phyloP scores from a whole-genome alignment of 2,888 invertebrate genomes.

The Clostera curtula region DNA sequence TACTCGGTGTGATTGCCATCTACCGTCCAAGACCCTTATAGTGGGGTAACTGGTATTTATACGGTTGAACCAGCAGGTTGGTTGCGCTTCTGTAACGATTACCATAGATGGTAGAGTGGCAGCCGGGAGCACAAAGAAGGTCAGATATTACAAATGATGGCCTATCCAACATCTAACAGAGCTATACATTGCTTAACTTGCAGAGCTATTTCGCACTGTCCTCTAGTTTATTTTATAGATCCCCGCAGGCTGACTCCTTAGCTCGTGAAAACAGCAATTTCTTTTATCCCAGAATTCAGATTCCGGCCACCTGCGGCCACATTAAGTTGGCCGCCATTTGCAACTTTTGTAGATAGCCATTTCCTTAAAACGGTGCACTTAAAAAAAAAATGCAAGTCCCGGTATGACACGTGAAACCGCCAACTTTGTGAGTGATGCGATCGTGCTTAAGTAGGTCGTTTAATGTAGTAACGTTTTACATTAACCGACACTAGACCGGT shows the following conservation, averaged over 20 bases:
- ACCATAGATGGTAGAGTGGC: too few relatives aligned
- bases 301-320: constrained; percentile 1
- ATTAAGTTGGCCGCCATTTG: constrained; percentile 1
- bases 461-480: not conserved
- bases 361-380: not conserved
- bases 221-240: not conserved
- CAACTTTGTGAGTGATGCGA: constrained; percentile 1
- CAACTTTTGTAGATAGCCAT: constrained; percentile 1
- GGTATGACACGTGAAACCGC: constrained; percentile 2
- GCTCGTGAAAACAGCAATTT: not conserved
- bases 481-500: not conserved
- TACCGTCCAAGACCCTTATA: too few relatives aligned
- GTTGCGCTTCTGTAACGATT: too few relatives aligned
- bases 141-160: too few relatives aligned
- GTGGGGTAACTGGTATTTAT: too few relatives aligned
- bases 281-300: not conserved
- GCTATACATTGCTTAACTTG: too few relatives aligned
- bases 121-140: too few relatives aligned
- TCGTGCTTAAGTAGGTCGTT: not conserved
- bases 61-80: too few relatives aligned
- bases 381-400: not conserved
- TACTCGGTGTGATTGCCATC: too few relatives aligned
- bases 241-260: not conserved
- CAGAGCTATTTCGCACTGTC: too few relatives aligned
- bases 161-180: too few relatives aligned